phyloP scores from a whole-genome alignment of 2,888 invertebrate species.

The Dasysyrphus albostriatus region DNA sequence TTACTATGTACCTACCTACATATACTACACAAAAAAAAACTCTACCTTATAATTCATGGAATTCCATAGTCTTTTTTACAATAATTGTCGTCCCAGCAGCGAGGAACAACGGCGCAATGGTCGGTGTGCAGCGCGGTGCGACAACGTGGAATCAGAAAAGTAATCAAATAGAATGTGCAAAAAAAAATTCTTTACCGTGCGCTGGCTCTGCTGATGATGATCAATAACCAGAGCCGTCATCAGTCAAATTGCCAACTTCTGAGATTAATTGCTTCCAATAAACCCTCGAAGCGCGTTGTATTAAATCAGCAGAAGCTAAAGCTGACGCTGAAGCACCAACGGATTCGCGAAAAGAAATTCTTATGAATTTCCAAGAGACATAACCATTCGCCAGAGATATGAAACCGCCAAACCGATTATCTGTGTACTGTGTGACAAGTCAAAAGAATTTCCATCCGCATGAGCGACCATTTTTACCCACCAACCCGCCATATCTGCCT shows the following conservation, averaged over 20 bases:
- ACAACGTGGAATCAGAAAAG: slow-evolving; percentile 24
- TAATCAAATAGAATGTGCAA: slow-evolving; percentile 29
- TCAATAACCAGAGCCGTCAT: slow-evolving; percentile 55
- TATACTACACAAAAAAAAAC: neutral
- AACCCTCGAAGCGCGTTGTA: slow-evolving; percentile 30
- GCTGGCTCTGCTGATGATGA: slow-evolving; percentile 28
- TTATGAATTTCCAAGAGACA: slow-evolving; percentile 55
- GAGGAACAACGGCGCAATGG: neutral
- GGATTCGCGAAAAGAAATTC: slow-evolving; percentile 54
- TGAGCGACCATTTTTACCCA: slow-evolving; percentile 32
- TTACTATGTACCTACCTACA: neutral
- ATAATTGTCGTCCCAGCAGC: neutral
- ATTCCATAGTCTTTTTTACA: slow-evolving; percentile 20
- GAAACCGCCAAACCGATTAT: slow-evolving; percentile 44
- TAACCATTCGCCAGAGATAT: slow-evolving; percentile 40
- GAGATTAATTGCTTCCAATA: slow-evolving; percentile 67
- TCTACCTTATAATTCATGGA: slow-evolving; percentile 26
- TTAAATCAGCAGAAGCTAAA: slow-evolving; percentile 33
- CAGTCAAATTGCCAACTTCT: slow-evolving; percentile 55
- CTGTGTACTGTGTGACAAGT: slow-evolving; percentile 67
- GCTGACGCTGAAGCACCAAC: neutral
- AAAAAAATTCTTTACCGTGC: slow-evolving; percentile 18
- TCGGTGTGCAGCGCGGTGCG: slow-evolving; percentile 3
- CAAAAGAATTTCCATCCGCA: slow-evolving; percentile 62
- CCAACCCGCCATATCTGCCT: slow-evolving; percentile 47